These are phyloP conservation scores for Eucera pruinosa DNA, from an alignment of 2,888 invertebrate species.

Conservation along the genomic window DNA sequence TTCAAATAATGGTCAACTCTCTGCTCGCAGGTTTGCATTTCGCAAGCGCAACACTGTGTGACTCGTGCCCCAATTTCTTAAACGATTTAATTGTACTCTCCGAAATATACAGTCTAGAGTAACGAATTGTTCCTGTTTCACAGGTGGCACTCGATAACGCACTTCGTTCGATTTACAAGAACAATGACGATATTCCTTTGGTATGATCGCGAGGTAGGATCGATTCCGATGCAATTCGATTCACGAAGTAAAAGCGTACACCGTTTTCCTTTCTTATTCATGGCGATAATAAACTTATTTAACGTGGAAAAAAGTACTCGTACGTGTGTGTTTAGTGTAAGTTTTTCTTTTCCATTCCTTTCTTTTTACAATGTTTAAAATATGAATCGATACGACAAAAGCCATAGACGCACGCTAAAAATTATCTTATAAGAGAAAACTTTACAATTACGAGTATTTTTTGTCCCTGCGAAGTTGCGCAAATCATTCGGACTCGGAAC, in stretches of 20 bases:
- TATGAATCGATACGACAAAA: conserved; percentile 46
- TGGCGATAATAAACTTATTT: conserved; percentile 3
- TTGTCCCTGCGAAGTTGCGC: conserved; percentile 27
- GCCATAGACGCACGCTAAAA: conserved; percentile 23
- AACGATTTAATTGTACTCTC: conserved; percentile 28
- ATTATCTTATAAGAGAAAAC: conserved; percentile 15
- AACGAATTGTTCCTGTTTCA: conserved; percentile 25
- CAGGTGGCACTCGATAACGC: conserved; percentile 25
- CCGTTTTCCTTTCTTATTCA: not conserved
- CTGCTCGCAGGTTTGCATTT: conserved; percentile 15
- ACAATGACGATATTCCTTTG: conserved; percentile 62
- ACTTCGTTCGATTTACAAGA: conserved; percentile 15
- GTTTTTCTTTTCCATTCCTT: not conserved
- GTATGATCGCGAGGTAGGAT: conserved; percentile 69
- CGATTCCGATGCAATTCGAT: conserved; percentile 43
- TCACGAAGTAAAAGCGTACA: conserved; percentile 19
- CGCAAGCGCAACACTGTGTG: not conserved
- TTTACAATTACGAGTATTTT: conserved; percentile 48
- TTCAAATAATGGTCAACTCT: not conserved
- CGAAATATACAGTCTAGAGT: conserved; percentile 6
- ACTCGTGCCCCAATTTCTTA: conserved; percentile 13
- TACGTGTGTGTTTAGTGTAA: conserved; percentile 1
- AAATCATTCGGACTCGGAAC: not conserved
- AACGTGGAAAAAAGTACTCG: conserved; percentile 5
- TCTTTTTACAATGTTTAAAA: conserved; percentile 7